phyloP scores from a whole-genome alignment of 2,797 vertebrate genomes.

The Sparidentex hasta region DNA sequence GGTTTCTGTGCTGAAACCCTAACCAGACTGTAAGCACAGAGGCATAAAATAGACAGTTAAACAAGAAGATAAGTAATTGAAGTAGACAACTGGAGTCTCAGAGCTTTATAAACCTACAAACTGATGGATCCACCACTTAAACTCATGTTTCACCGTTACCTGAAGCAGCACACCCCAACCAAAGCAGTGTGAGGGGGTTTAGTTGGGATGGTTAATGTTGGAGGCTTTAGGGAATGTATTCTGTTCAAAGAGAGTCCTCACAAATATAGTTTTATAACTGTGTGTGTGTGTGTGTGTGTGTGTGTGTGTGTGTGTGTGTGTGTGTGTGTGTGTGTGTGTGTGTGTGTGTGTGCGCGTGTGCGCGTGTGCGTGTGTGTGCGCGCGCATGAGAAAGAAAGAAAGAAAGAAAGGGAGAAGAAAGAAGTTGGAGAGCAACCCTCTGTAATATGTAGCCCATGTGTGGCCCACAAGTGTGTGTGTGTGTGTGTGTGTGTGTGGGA shows the following conservation, averaged over 20 bases:
- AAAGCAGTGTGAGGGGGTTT: background rate
- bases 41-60: too few species aligned
- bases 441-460: conserved; percentile 74
- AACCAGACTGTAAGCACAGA: too few species aligned
- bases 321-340: background rate
- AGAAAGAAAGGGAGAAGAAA: conserved; percentile 44
- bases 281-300: background rate
- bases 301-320: background rate
- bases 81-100: background rate
- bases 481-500: conserved; percentile 29
- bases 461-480: conserved; percentile 52
- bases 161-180: background rate
- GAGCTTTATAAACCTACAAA: too few species aligned
- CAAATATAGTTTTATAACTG: conserved; percentile 24
- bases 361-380: too few species aligned
- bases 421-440: conserved; percentile 54
- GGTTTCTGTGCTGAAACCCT: too few species aligned
- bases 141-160: conserved; percentile 9
- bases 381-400: conserved; percentile 10
- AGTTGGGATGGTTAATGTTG: conserved; percentile 21
- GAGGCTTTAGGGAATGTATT: background rate
- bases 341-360: background rate
- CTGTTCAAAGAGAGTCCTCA: conserved; percentile 23
- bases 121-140: too few species aligned
- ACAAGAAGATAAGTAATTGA: too few species aligned